Evolutionary conservation across 2,113 vertebrate genomes (phyloP).

Genomic region (Crotophaga sulcirostris): DNA sequence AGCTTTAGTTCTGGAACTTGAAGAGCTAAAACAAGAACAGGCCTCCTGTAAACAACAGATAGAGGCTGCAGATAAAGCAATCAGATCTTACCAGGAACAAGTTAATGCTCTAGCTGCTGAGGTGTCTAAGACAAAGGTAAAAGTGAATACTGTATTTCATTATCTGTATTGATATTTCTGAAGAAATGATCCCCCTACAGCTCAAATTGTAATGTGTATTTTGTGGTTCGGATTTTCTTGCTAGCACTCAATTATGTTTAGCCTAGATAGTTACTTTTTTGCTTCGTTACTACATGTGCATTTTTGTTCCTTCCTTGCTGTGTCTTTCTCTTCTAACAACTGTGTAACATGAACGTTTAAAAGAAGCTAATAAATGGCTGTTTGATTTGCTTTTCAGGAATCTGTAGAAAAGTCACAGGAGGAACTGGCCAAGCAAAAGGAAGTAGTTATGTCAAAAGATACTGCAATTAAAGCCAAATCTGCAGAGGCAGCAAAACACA

Average conservation of each 20-base stretch:
- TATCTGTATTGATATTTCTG: background rate
- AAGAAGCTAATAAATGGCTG: background rate
- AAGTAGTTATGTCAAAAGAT: conserved; percentile 82
- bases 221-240: background rate
- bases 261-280: background rate
- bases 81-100: conserved; percentile 81
- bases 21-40: conserved; percentile 87
- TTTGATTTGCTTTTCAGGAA: conserved; percentile 73
- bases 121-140: conserved; percentile 85
- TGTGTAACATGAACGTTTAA: background rate
- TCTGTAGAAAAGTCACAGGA: conserved; percentile 84
- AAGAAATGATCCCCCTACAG: background rate
- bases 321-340: background rate
- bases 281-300: background rate
- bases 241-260: background rate
- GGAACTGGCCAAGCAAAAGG: conserved; percentile 85
- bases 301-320: background rate
- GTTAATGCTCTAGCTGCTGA: conserved; percentile 79
- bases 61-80: conserved; percentile 82
- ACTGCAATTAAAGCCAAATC: conserved; percentile 85
- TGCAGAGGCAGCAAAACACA: conserved; percentile 75
- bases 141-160: background rate
- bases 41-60: conserved; percentile 83
- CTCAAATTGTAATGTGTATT: background rate
- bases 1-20: conserved; percentile 85